A percentile compares a stretch with the other conserved stretches of the same genome.
These are phyloP conservation scores for Epizoanthus scotinus DNA, from an alignment of 92 coral and sea anemone species.

Conservation along the genomic window DNA sequence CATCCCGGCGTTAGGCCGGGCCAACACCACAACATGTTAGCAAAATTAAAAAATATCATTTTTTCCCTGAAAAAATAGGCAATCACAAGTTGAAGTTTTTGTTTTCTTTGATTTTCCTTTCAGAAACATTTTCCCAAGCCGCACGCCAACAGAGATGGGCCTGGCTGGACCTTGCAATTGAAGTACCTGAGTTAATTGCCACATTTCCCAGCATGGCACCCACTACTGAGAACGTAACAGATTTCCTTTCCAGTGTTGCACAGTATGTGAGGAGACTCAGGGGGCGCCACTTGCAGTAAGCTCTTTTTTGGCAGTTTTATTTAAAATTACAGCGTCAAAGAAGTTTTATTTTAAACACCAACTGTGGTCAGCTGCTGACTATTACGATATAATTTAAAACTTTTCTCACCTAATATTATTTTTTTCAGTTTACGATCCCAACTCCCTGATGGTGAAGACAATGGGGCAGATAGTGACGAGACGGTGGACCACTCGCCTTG, in stretches of 20 bases:
- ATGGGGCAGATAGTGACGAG: too few relatives aligned
- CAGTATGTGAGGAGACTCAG: background rate
- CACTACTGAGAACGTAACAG: background rate
- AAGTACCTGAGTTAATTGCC: background rate
- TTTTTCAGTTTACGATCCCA: too few relatives aligned
- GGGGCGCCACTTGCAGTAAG: too few relatives aligned
- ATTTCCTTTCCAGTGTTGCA: background rate
- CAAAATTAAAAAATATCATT: background rate
- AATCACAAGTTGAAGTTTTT: background rate
- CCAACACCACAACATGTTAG: background rate
- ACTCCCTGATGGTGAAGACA: too few relatives aligned
- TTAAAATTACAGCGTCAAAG: too few relatives aligned
- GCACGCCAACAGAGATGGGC: background rate
- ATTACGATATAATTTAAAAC: too few relatives aligned
- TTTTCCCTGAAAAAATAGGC: background rate
- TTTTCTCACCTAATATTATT: too few relatives aligned
- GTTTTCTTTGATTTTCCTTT: slow-evolving; percentile 1
- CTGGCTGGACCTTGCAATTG: background rate
- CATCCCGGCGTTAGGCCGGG: background rate
- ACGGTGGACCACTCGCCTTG: too few relatives aligned
- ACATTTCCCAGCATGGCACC: background rate
- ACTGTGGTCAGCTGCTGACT: too few relatives aligned
- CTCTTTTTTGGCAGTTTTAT: too few relatives aligned
- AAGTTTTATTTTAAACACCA: too few relatives aligned
- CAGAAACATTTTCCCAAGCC: background rate